phyloP scores from a whole-genome alignment of 2,113 vertebrate species.

The Aegithalos caudatus region DNA sequence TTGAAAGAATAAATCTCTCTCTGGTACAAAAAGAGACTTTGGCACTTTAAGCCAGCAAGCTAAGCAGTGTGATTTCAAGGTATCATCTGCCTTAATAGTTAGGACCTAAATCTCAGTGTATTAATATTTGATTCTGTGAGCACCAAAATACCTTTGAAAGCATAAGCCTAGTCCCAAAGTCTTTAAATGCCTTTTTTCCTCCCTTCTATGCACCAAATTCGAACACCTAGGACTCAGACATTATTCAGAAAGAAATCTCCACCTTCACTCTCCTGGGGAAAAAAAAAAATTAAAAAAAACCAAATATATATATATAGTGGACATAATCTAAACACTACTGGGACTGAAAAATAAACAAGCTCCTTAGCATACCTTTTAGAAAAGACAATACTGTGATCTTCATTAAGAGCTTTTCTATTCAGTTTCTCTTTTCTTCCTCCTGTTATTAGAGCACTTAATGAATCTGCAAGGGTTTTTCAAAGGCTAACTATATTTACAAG shows the following conservation, averaged over 20 bases:
- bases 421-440: neutral
- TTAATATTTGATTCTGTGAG: slow-evolving; percentile 19
- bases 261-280: neutral
- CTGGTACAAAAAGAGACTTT: neutral
- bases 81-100: neutral
- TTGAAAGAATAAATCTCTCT: neutral
- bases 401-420: neutral
- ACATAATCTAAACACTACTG: neutral
- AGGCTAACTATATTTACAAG: neutral
- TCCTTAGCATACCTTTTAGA: neutral
- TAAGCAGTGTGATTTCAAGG: neutral
- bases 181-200: neutral
- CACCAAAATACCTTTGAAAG: neutral
- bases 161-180: neutral
- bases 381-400: neutral
- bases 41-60: neutral
- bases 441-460: neutral
- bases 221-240: neutral
- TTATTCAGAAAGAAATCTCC: neutral
- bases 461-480: neutral
- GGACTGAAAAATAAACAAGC: neutral
- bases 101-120: neutral
- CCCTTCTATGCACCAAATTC: neutral
- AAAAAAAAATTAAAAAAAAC: too few species aligned
- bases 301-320: too few species aligned